Evolutionary conservation across 2,113 vertebrate genomes (phyloP), one percentile per base, ranked within the genome.

Genomic region (Otus sunia): DNA sequence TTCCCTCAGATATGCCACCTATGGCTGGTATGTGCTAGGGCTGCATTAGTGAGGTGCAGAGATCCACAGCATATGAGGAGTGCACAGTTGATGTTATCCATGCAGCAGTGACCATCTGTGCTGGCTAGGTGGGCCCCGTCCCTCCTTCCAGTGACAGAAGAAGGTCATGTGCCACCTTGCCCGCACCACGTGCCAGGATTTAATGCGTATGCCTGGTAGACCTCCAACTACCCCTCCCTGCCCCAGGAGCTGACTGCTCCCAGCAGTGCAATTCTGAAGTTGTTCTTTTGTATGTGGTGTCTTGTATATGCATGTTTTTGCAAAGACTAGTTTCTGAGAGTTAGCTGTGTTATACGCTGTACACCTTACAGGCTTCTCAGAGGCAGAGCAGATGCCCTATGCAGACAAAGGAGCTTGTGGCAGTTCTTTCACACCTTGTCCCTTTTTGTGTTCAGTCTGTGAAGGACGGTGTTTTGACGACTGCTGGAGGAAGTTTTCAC

Each of bases 171-270:
- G 49, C 32, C 32, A 23, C 49, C 47, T 56, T 9, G 0, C 13
- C 36, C 3, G 12, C 3, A 13, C n/a, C 9, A 20, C 1, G 1
- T 49, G 53, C 37, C 30, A 12, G 41, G 17, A 53, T 71, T 47
- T 67, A 6, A 21, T 32, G 32, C 0, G 0, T 60, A 20, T 1
- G 4, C 36, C 17, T 2, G 0, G 15, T 15, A 21, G 53, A n/a
- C 47, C 45, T 67, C 27, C n/a, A 30, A 22, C 15, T 26, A 11
- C 21, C 39, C 6, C 29, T 86, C 21, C 43, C 25, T 79, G n/a
- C 15, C 66, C 45, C 36, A 41, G 68, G 53, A 85, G 11, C 9
- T 3, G 10, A 23, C 60, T 77, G 34, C 26, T 58, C 7, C 58
- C 37, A 18, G 58, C 77, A 49, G 34, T 4, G 2, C 0, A 0